Evolutionary conservation across 2,888 invertebrate species (phyloP).

Genomic region (Himalopsyche tibetana): DNA sequence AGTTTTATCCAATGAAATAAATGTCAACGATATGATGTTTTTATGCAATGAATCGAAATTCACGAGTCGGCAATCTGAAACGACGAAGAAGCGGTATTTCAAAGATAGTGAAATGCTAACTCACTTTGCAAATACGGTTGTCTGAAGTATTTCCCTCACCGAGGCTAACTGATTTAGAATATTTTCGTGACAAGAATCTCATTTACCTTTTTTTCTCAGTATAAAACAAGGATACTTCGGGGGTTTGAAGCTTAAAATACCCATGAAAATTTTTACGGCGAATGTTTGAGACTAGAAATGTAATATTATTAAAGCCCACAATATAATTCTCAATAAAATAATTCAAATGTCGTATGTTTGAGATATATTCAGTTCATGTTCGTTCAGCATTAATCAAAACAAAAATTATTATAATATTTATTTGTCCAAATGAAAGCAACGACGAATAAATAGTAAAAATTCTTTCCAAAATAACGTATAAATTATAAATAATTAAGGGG

Average conservation of each 20-base stretch:
- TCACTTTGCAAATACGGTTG: slow-evolving; percentile 15
- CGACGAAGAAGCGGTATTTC: neutral
- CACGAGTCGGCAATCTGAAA: neutral
- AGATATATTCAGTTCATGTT: too few relatives aligned
- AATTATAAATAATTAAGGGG: too few relatives aligned
- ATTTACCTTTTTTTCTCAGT: slow-evolving; percentile 7
- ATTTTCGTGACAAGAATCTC: neutral
- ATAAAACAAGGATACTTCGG: neutral
- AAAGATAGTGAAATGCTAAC: slow-evolving; percentile 8
- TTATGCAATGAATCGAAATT: slow-evolving; percentile 14
- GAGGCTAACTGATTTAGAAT: slow-evolving; percentile 10
- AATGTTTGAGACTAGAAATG: neutral
- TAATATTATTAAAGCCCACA: neutral
- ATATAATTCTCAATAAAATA: too few relatives aligned
- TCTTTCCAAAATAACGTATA: too few relatives aligned
- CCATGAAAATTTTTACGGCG: neutral
- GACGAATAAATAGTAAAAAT: too few relatives aligned
- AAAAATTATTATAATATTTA: too few relatives aligned
- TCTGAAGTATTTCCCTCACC: neutral
- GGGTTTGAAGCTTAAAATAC: neutral
- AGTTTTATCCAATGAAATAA: too few relatives aligned
- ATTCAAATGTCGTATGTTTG: too few relatives aligned
- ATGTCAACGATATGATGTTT: neutral
- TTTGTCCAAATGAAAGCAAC: too few relatives aligned
- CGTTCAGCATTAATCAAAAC: too few relatives aligned